These are phyloP conservation scores for Caenorhabditis tropicalis DNA, from an alignment of 1,140 invertebrate species.

Conservation along the genomic window DNA sequence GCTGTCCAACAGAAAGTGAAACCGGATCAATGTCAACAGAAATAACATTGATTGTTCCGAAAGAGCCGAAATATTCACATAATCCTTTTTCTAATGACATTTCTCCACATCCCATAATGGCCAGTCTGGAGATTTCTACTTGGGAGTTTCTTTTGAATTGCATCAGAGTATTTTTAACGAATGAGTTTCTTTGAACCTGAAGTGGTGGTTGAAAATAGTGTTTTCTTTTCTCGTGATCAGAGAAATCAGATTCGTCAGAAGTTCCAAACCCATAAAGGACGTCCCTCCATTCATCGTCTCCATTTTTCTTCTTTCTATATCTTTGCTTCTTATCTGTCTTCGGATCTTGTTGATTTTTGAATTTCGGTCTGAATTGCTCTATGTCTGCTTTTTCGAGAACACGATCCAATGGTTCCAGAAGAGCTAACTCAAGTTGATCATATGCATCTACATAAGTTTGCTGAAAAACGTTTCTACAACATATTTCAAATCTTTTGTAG, in stretches of 20 bases:
- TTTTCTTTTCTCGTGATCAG: constrained; percentile 4
- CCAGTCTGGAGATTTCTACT: constrained; percentile 26
- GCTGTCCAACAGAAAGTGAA: constrained; percentile 16
- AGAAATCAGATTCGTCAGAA: not conserved
- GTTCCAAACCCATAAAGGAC: not conserved
- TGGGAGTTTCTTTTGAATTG: not conserved
- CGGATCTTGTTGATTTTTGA: not conserved
- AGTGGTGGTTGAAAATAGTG: constrained; percentile 39
- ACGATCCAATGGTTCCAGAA: constrained; percentile 11
- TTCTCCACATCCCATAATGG: constrained; percentile 47
- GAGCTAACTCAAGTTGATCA: not conserved
- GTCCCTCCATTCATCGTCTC: not conserved
- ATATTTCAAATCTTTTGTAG: not conserved
- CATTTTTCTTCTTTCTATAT: not conserved
- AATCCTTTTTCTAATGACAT: constrained; percentile 38
- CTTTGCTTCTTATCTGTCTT: not conserved
- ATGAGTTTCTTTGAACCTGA: constrained; percentile 45
- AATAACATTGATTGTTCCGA: constrained; percentile 24
- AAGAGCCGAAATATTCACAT: not conserved
- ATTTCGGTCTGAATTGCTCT: not conserved
- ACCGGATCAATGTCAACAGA: constrained; percentile 43
- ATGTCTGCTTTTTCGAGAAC: not conserved
- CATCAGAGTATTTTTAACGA: constrained; percentile 31
- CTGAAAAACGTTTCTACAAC: not conserved
- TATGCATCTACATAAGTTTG: constrained; percentile 16